These are phyloP conservation scores for Nothobranchius furzeri DNA, from an alignment of 2,113 vertebrate genomes.

Conservation along the genomic window DNA sequence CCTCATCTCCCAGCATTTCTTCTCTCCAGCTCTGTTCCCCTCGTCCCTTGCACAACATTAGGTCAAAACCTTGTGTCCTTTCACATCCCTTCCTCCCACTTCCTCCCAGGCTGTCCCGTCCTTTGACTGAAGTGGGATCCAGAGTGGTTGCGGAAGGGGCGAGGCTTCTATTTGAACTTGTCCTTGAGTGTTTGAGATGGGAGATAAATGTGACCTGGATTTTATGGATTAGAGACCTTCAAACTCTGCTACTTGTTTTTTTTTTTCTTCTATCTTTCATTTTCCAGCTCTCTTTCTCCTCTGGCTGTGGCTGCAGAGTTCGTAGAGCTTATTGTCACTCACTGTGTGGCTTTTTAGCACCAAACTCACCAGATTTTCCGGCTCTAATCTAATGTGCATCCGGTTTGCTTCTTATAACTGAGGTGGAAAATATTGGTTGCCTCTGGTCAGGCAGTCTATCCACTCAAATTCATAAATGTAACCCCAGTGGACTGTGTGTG, in stretches of 20 bases:
- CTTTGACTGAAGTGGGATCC: conserved; percentile 26
- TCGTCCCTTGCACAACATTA: conserved; percentile 58
- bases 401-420: conserved; percentile 31
- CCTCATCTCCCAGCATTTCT: conserved; percentile 47
- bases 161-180: conserved; percentile 9
- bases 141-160: neutral
- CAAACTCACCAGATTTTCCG: conserved; percentile 14
- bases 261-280: conserved; percentile 6
- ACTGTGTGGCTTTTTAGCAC: conserved; percentile 27
- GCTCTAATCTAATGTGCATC: conserved; percentile 23
- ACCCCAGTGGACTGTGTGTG: conserved; percentile 10
- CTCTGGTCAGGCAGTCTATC: conserved; percentile 6
- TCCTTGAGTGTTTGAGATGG: neutral
- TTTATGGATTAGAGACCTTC: conserved; percentile 40
- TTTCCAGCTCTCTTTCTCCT: neutral
- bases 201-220: conserved; percentile 49
- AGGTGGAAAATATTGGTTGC: conserved; percentile 22
- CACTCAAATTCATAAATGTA: conserved; percentile 8
- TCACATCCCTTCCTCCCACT: conserved; percentile 35
- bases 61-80: conserved; percentile 72
- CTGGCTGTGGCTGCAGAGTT: neutral
- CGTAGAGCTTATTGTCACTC: neutral
- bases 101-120: conserved; percentile 19
- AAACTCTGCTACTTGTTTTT: conserved; percentile 4
- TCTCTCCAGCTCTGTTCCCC: conserved; percentile 52